A percentile compares a stretch with the other conserved stretches of the same genome.
Evolutionary conservation across 2,888 invertebrate species (phyloP).

Genomic region (Actias luna): DNA sequence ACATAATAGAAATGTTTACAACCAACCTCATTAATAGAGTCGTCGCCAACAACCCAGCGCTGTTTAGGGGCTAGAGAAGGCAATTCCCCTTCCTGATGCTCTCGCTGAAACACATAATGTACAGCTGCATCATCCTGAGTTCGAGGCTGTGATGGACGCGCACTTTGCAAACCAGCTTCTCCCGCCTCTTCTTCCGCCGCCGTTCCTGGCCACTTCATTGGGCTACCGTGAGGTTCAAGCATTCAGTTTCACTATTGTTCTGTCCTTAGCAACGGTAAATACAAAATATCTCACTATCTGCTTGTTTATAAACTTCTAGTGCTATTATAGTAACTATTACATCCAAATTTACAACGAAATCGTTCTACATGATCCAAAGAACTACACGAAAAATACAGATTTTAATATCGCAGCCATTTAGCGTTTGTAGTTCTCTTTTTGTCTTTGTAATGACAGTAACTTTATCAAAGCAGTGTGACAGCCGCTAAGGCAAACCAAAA

Average conservation of each 20-base stretch:
- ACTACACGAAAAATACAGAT: constrained; percentile 44
- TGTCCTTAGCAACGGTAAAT: constrained; percentile 62
- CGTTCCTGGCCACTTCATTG: constrained; percentile 91
- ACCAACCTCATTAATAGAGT: constrained; percentile 92
- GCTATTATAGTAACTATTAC: constrained; percentile 44
- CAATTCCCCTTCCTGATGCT: constrained; percentile 91
- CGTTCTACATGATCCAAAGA: constrained; percentile 61
- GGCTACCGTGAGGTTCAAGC: constrained; percentile 82
- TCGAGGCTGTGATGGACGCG: constrained; percentile 85
- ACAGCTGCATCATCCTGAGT: constrained; percentile 94
- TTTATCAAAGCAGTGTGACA: constrained; percentile 73
- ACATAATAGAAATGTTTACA: constrained; percentile 21
- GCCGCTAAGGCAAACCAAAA: constrained; percentile 76
- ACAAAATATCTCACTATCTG: constrained; percentile 57
- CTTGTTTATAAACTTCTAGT: constrained; percentile 45
- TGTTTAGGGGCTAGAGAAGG: constrained; percentile 88
- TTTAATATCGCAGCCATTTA: constrained; percentile 52
- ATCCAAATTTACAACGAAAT: constrained; percentile 45
- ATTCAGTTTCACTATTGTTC: constrained; percentile 76
- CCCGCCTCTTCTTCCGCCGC: constrained; percentile 84
- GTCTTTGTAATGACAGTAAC: constrained; percentile 71
- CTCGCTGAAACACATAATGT: constrained; percentile 93
- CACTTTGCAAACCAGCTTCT: constrained; percentile 80
- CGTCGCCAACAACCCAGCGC: constrained; percentile 95
- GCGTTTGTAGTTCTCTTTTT: constrained; percentile 57